Base-by-base conservation (phyloP, 2,797 vertebrate species). In the Coregonus ussuriensis region DNA sequence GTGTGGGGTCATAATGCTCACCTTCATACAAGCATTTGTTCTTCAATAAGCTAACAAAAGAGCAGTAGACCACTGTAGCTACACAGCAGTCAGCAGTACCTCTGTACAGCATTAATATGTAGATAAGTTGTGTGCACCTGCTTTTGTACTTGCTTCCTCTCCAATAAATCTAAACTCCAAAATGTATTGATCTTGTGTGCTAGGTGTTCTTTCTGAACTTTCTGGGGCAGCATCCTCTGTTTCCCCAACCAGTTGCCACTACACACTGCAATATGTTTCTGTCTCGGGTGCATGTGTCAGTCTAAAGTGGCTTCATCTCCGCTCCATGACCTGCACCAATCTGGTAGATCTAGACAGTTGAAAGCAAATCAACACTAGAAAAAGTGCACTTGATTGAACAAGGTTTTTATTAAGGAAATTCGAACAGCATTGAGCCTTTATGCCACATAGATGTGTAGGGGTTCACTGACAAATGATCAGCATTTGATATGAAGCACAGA, bases 61-160 rank as follows among this genome's bases (percentile, higher is more conserved):
- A 6, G 18, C 37, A 21, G 18, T 52, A 71, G 70, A 52, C 70
- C 21, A 15, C 21, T 71, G 70, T 71, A 51, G 47, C 71, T 62
- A 25, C 71, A 56, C 70, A 16, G 68, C 62, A 85, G 66, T 75
- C 72, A 72, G 79, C 77, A 82, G 71, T 35, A 29, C 47, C 31
- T 78, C 86, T 85, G 87, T 74, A 78, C 74, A 73, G 83, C 75
- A 47, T 88, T 18, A 6, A 75, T 77, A 72, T 90, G 85, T 88
- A 86, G 88, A 87, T 86, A 80, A 53, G 77, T 82, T 83, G 84
- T 83, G 84, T 88, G 54, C 66, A 75, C 29, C 65, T 71, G 86
- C 82, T 90, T 87, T 89, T 91, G 88, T 88, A 86, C 72, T 78
- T 25, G 88, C 88, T 88, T 86, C 79, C 66, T 6, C 47, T 72